phyloP scores from a whole-genome alignment of 2,888 invertebrate genomes.

The Mystacides longicornis region DNA sequence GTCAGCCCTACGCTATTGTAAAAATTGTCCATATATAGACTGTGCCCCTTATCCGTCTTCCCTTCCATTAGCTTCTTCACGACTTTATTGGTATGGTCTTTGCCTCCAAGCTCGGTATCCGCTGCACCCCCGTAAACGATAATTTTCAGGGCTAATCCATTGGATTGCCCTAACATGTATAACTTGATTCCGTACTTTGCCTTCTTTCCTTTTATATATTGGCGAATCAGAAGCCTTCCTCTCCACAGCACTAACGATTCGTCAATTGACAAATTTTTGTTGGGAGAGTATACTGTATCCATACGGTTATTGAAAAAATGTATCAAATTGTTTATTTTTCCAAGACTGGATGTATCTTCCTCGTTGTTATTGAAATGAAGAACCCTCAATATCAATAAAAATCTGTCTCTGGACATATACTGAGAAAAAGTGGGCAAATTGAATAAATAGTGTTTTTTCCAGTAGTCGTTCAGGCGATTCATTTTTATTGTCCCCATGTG shows the following conservation, averaged over 20 bases:
- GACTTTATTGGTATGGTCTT: too few species aligned
- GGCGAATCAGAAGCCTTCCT: neutral
- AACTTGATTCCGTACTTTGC: too few species aligned
- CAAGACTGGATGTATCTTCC: neutral
- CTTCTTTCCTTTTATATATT: neutral
- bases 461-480: conserved; percentile 10
- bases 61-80: too few species aligned
- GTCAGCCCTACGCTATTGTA: too few species aligned
- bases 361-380: neutral
- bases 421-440: neutral
- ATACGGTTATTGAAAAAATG: conserved; percentile 7
- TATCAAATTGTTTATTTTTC: conserved; percentile 1
- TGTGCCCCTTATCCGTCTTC: too few species aligned
- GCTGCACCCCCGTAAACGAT: too few species aligned
- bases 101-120: too few species aligned
- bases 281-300: conserved; percentile 2
- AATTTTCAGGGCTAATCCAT: too few species aligned
- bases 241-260: neutral
- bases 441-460: conserved; percentile 10
- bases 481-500: conserved; percentile 13
- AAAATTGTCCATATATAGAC: too few species aligned
- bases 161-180: too few species aligned
- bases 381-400: neutral
- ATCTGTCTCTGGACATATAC: neutral
- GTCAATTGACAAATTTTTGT: conserved; percentile 8